Conservation (phyloP, 1,140 invertebrate genomes). For the Globodera rostochiensis region DNA sequence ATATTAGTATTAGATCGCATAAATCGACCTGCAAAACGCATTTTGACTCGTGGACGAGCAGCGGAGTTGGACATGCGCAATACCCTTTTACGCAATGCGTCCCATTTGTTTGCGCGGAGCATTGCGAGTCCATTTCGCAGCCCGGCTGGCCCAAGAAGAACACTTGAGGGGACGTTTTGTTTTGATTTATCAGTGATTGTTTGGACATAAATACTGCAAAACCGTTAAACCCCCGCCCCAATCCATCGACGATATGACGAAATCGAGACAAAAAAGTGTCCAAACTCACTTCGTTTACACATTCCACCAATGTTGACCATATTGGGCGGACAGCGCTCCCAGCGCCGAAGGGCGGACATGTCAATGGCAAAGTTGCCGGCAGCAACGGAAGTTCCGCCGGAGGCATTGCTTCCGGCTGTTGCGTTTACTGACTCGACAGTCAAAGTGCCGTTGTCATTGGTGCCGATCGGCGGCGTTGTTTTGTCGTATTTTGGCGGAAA, state of each 20-base stretch:
- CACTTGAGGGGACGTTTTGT: constrained; percentile 15
- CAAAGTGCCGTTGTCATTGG: not conserved
- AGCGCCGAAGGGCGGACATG: not conserved
- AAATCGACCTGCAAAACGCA: constrained; percentile 42
- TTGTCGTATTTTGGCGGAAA: constrained; percentile 2
- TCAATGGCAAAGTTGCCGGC: not conserved
- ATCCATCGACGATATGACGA: too few relatives aligned
- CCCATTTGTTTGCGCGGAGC: constrained; percentile 46
- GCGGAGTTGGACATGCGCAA: constrained; percentile 51
- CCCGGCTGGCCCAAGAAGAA: constrained; percentile 60
- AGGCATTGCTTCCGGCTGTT: not conserved
- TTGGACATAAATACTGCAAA: not conserved
- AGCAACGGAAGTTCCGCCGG: too few relatives aligned
- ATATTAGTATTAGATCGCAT: not conserved
- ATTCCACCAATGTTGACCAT: constrained; percentile 56
- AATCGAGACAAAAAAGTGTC: too few relatives aligned
- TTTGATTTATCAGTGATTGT: not conserved
- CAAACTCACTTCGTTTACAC: constrained; percentile 58
- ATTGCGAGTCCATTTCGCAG: constrained; percentile 59
- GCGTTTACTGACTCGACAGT: constrained; percentile 12
- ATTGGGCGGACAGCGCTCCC: constrained; percentile 42
- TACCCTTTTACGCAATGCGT: constrained; percentile 54
- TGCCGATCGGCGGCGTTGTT: not conserved
- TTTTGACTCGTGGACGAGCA: constrained; percentile 59
- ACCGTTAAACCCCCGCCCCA: too few relatives aligned